Conservation (phyloP, 2,888 invertebrate genomes). For the Thelaira solivaga region DNA sequence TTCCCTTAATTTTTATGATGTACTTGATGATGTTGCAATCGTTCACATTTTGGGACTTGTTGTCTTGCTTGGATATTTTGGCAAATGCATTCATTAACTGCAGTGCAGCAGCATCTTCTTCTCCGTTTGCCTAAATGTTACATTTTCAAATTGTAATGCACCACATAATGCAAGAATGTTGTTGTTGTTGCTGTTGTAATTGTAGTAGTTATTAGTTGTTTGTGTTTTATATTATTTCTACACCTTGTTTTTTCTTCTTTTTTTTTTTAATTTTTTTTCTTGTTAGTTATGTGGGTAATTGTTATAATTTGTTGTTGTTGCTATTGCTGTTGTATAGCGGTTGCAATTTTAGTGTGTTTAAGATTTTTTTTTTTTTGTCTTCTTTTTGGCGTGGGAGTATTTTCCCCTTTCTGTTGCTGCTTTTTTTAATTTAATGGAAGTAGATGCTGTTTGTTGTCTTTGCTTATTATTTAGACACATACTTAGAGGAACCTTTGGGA, state of each 20-base stretch:
- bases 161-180: conserved; percentile 57
- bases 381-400: conserved; percentile 72
- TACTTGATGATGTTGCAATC: conserved; percentile 41
- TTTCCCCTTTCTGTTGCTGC: conserved; percentile 58
- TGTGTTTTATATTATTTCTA: conserved; percentile 55
- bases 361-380: conserved; percentile 43
- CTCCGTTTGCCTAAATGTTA: conserved; percentile 38
- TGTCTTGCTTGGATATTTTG: not conserved
- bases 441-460: conserved; percentile 44
- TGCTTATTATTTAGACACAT: conserved; percentile 34
- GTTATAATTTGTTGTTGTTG: conserved; percentile 60
- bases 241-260: too few species aligned
- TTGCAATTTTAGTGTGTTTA: conserved; percentile 61
- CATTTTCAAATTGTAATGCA: conserved; percentile 59
- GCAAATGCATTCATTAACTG: conserved; percentile 16
- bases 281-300: conserved; percentile 53
- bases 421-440: conserved; percentile 47
- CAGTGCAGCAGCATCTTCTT: conserved; percentile 49
- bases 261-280: conserved; percentile 55
- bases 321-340: conserved; percentile 40
- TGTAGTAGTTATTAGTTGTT: conserved; percentile 24
- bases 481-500: not conserved
- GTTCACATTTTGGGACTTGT: conserved; percentile 15
- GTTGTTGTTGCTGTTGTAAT: conserved; percentile 32
- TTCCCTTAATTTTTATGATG: conserved; percentile 33